phyloP scores from a whole-genome alignment of 92 coral and sea anemone genomes.

The Epizoanthus illoricatus region DNA sequence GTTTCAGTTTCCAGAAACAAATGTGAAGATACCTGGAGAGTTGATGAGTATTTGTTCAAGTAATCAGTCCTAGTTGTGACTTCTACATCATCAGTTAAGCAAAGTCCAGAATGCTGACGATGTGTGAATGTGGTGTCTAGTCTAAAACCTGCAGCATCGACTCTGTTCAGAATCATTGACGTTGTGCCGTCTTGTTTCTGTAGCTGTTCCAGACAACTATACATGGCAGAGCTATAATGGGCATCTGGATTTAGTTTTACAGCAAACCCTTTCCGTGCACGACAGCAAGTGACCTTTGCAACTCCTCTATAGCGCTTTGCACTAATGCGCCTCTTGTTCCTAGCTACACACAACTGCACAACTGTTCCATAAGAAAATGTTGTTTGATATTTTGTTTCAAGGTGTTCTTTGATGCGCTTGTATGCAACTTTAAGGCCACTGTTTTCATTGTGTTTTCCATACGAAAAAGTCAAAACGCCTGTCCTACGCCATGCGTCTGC shows the following conservation, averaged over 20 bases:
- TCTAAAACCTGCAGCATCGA: slow-evolving; percentile 42
- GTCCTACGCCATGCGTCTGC: slow-evolving; percentile 35
- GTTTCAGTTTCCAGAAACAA: slow-evolving; percentile 54
- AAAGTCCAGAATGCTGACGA: slow-evolving; percentile 35
- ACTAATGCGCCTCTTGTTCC: not conserved
- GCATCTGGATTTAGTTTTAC: slow-evolving; percentile 39
- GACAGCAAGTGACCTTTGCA: slow-evolving; percentile 45
- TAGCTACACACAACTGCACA: slow-evolving; percentile 3
- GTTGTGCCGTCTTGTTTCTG: slow-evolving; percentile 38
- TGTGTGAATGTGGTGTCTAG: slow-evolving; percentile 50
- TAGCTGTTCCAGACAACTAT: slow-evolving; percentile 19
- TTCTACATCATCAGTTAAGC: slow-evolving; percentile 17
- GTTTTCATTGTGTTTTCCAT: slow-evolving; percentile 12
- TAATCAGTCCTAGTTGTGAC: slow-evolving; percentile 49
- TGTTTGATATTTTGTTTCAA: slow-evolving; percentile 1
- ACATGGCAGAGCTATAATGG: slow-evolving; percentile 49
- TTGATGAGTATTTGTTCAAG: slow-evolving; percentile 34
- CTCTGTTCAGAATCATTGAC: slow-evolving; percentile 28
- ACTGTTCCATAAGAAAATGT: not conserved
- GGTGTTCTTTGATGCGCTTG: slow-evolving; percentile 29
- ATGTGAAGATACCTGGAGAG: slow-evolving; percentile 53
- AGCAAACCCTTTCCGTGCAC: slow-evolving; percentile 46
- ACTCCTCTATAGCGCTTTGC: slow-evolving; percentile 31
- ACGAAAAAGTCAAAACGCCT: slow-evolving; percentile 31
- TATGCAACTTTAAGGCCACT: slow-evolving; percentile 33